Conservation (phyloP, 2,888 invertebrate species). For the Panzeria rudis region DNA sequence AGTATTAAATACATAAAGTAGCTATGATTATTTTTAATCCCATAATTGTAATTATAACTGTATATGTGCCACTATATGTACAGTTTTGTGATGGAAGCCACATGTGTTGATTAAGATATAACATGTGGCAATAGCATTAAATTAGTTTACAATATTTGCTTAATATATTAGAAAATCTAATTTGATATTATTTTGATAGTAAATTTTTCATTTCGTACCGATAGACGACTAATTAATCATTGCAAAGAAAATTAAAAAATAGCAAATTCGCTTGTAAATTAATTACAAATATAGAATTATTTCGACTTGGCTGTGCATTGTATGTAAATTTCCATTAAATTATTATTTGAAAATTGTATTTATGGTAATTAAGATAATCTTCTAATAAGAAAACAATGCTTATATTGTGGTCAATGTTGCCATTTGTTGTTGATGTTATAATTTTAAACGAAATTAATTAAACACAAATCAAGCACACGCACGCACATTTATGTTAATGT, state of each 20-base stretch:
- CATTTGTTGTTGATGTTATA: conserved; percentile 48
- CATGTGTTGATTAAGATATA: conserved; percentile 37
- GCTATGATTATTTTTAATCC: not conserved
- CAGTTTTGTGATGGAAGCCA: not conserved
- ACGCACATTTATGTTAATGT: not conserved
- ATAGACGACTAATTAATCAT: not conserved
- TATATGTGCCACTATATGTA: not conserved
- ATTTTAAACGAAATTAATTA: conserved; percentile 68
- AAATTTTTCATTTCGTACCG: not conserved
- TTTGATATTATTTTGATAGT: not conserved
- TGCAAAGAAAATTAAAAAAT: no score
- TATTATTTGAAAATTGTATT: conserved; percentile 51
- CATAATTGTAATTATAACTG: conserved; percentile 7
- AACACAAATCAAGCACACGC: conserved; percentile 52
- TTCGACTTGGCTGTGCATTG: not conserved
- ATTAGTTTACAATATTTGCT: not conserved
- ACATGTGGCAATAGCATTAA: conserved; percentile 1
- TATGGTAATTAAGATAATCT: conserved; percentile 66
- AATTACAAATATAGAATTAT: not conserved
- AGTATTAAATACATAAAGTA: not conserved
- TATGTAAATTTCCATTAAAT: conserved; percentile 1
- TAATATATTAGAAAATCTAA: not conserved
- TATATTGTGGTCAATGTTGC: conserved; percentile 34
- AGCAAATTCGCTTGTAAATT: no score
- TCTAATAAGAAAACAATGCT: conserved; percentile 49